Evolutionary conservation across 2,113 vertebrate genomes (phyloP).

Genomic region (Octodon degus): DNA sequence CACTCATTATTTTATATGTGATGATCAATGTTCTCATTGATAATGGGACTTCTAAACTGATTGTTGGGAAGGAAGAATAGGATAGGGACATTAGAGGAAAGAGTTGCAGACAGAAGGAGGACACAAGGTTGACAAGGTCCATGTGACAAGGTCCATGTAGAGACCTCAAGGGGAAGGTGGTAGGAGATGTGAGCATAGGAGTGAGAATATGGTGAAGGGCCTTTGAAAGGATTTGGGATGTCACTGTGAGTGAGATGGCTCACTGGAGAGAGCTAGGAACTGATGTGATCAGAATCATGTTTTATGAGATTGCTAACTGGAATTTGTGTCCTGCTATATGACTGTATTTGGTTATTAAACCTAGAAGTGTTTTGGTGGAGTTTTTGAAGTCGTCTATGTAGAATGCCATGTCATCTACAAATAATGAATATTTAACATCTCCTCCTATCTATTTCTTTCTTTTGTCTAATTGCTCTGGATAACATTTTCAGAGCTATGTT

Average conservation of each 20-base stretch:
- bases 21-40: not conserved
- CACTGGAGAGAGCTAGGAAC: not conserved
- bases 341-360: not conserved
- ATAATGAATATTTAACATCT: not conserved
- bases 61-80: not conserved
- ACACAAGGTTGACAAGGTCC: not conserved
- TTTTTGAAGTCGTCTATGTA: not conserved
- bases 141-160: not conserved
- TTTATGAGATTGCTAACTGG: not conserved
- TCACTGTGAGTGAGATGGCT: not conserved
- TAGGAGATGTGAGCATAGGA: not conserved
- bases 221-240: not conserved
- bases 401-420: not conserved
- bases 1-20: not conserved
- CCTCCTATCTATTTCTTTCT: not conserved
- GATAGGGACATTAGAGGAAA: not conserved
- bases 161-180: too few relatives aligned
- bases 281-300: not conserved
- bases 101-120: not conserved
- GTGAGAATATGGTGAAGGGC: not conserved
- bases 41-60: not conserved
- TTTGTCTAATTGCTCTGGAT: not conserved
- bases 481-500: not conserved
- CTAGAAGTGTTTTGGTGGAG: not conserved
- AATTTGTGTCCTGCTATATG: not conserved